phyloP scores from a whole-genome alignment of 2,888 invertebrate species.

The Geotrupes spiniger region DNA sequence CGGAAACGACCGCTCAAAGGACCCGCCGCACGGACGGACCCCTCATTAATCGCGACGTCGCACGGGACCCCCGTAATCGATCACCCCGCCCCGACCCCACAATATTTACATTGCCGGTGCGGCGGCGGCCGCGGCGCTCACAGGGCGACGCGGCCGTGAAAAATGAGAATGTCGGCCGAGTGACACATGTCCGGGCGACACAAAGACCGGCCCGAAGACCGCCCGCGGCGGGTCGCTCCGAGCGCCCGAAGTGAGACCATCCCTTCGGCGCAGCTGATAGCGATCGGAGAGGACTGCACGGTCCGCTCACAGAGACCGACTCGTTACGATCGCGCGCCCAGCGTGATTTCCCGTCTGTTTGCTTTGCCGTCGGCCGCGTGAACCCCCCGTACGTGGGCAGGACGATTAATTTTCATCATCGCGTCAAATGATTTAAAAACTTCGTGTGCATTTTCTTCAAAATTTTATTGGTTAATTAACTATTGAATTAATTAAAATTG shows the following conservation, averaged over 20 bases:
- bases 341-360: too few species aligned
- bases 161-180: constrained; percentile 21
- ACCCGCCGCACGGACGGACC: not conserved
- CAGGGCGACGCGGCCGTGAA: constrained; percentile 16
- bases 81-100: constrained; percentile 36
- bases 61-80: constrained; percentile 34
- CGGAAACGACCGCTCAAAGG: too few species aligned
- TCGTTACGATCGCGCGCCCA: too few species aligned
- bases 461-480: too few species aligned
- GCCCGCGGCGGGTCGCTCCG: constrained; percentile 14
- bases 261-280: constrained; percentile 12
- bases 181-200: constrained; percentile 19
- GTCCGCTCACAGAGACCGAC: too few species aligned
- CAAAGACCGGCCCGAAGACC: constrained; percentile 15
- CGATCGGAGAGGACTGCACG: constrained; percentile 2
- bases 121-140: constrained; percentile 5
- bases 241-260: constrained; percentile 9
- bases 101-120: constrained; percentile 45
- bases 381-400: too few species aligned
- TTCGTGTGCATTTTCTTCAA: too few species aligned
- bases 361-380: too few species aligned
- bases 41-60: constrained; percentile 33
- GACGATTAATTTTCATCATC: too few species aligned
- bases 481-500: too few species aligned
- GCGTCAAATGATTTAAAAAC: too few species aligned